phyloP scores from a whole-genome alignment of 1,140 invertebrate species.

The Drosophila dunni region DNA sequence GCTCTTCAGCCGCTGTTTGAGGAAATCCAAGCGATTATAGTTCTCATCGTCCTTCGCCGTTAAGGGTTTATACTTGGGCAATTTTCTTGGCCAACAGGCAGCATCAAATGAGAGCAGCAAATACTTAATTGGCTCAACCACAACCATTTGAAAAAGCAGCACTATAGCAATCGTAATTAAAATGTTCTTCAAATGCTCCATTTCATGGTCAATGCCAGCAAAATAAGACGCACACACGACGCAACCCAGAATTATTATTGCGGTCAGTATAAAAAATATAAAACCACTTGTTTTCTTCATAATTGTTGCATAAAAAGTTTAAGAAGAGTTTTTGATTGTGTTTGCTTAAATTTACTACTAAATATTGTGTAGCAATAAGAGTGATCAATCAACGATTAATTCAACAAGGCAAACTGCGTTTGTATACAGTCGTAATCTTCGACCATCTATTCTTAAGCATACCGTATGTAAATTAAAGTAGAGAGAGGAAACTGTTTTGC shows the following conservation, averaged over 20 bases:
- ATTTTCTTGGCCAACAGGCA: constrained; percentile 41
- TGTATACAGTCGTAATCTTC: too few relatives aligned
- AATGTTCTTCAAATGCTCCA: constrained; percentile 30
- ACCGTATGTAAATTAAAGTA: too few relatives aligned
- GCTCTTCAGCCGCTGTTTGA: constrained; percentile 43
- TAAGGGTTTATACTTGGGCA: not conserved
- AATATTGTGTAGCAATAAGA: too few relatives aligned
- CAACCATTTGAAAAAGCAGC: constrained; percentile 11
- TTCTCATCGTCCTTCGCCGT: not conserved
- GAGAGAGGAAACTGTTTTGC: too few relatives aligned
- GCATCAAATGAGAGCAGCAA: constrained; percentile 42
- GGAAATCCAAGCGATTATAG: constrained; percentile 34
- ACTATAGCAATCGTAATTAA: constrained; percentile 41
- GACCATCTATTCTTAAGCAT: too few relatives aligned
- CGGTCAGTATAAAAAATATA: not conserved
- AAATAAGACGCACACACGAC: not conserved
- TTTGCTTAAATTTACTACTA: not conserved
- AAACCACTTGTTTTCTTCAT: not conserved
- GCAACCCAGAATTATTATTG: not conserved
- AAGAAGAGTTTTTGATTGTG: not conserved
- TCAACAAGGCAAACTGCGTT: too few relatives aligned
- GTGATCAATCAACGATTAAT: too few relatives aligned
- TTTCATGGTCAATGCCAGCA: constrained; percentile 53
- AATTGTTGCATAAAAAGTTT: not conserved
- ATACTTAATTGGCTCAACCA: constrained; percentile 47